phyloP scores from a whole-genome alignment of 1,140 invertebrate species.

The Drosophila quadrilineata region DNA sequence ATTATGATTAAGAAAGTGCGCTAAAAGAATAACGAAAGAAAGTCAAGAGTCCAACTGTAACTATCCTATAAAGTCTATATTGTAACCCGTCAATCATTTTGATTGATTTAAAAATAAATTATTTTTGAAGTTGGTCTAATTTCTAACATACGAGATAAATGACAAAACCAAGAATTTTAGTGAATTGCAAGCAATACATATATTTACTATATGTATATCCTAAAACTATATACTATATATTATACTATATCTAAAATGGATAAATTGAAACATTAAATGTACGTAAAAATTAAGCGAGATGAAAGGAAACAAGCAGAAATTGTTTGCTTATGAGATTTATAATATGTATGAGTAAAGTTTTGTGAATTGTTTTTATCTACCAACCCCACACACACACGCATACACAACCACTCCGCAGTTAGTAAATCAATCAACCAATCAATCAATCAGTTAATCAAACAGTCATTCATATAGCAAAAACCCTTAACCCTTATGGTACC shows the following conservation, averaged over 20 bases:
- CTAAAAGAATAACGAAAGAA: no score
- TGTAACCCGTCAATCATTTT: no score
- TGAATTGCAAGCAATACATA: conserved; percentile 28
- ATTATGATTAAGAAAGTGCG: conserved; percentile 17
- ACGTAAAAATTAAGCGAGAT: conserved; percentile 9
- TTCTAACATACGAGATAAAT: no score
- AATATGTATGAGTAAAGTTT: conserved; percentile 41
- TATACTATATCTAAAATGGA: conserved; percentile 24
- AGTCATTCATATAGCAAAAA: background rate
- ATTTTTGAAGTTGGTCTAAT: no score
- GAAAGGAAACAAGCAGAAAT: conserved; percentile 5
- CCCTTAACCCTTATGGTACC: conserved; percentile 12
- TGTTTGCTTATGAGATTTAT: conserved; percentile 53
- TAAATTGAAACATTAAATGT: conserved; percentile 32
- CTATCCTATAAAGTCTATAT: no score
- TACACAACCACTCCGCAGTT: no score
- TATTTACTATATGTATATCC: conserved; percentile 23
- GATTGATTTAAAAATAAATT: conserved; percentile 34
- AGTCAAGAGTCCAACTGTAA: no score
- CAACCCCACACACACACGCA: background rate
- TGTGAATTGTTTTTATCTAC: conserved; percentile 17
- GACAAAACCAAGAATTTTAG: conserved; percentile 29
- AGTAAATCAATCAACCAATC: background rate
- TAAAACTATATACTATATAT: conserved; percentile 27
- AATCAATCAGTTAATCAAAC: conserved; percentile 1